Base-by-base conservation (phyloP, 1,140 invertebrate species). In the Colletes gigas region DNA sequence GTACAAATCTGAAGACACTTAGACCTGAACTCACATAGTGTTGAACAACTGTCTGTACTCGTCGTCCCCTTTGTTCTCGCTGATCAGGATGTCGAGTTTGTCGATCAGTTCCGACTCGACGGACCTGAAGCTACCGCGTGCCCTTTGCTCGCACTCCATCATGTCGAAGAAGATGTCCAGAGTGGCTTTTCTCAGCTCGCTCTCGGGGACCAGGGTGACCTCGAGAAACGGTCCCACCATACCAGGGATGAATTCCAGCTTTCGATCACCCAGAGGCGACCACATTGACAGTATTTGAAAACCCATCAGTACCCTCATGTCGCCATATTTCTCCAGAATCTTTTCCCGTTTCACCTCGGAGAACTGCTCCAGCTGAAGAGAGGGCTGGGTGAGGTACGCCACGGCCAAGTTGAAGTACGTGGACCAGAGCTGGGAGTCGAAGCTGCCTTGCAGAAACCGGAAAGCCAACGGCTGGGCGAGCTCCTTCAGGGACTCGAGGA, bases 111-210 rank as follows among this genome's bases (percentile, higher is more conserved):
- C 98, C 19, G 96, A 97, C 92, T 99, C 98, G 14, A 98, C 97
- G 87, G 97, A 95, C 81, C 97, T 96, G 88, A 98, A 98, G 88
- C 97, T 97, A 10, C 97, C 97, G 3, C 96, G 95, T 7, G 95
- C 94, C 81, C 96, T 95, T 78, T 98, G 96, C 90, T 99, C 98
- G 89, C 97, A 97, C 83, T 98, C 97, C 97, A 99, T 98, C 96
- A 99, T 98, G 89, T 99, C 98, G 89, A 99, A 99, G 88, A 99
- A 98, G 47, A 99, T 98, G 12, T 98, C 97, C 19, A 99, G 94
- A 0, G 98, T 99, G 0, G 97, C 97, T 89, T 98, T 97, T 8
- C 98, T 94, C 19, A 99, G 91, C 86, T 98, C 97, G 77, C 95
- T 95, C 90, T 99, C 98, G 0, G 97, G 97, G 21, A 99, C 97